A percentile compares a stretch with the other conserved stretches of the same genome.
These are phyloP conservation scores for Campylomormyrus tamandua DNA, from an alignment of 2,113 vertebrate species.

Conservation along the genomic window DNA sequence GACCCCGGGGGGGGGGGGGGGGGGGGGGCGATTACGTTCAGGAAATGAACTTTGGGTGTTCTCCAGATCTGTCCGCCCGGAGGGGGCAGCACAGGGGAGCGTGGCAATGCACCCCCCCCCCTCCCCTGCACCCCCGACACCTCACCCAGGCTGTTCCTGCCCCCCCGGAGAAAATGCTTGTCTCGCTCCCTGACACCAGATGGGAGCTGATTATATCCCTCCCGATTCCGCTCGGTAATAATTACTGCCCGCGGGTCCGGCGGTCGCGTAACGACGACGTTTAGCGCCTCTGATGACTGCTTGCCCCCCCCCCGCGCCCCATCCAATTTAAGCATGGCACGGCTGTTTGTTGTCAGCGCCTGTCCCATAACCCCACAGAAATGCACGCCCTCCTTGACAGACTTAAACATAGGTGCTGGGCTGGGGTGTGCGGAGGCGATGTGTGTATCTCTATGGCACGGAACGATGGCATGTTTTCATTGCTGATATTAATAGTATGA, in stretches of 20 bases:
- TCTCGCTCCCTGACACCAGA: conserved; percentile 35
- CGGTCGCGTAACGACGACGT: conserved; percentile 51
- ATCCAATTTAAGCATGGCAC: conserved; percentile 35
- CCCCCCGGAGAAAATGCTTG: conserved; percentile 30
- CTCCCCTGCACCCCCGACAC: background rate
- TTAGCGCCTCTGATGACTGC: conserved; percentile 43
- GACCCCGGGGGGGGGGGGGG: conserved; percentile 25
- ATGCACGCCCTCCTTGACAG: conserved; percentile 29
- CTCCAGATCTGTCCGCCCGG: background rate
- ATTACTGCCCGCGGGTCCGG: conserved; percentile 44
- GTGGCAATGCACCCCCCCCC: background rate
- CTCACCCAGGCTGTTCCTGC: conserved; percentile 8
- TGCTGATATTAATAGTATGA: conserved; percentile 37
- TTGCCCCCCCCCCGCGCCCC: conserved; percentile 2
- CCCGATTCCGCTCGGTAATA: conserved; percentile 44
- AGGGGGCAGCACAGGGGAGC: background rate
- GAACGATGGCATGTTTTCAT: conserved; percentile 31
- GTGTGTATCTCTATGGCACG: conserved; percentile 13
- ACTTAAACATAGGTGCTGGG: conserved; percentile 38
- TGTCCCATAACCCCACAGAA: conserved; percentile 35
- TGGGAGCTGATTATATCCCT: conserved; percentile 50
- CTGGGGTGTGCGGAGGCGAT: conserved; percentile 18
- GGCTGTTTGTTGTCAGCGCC: conserved; percentile 32
- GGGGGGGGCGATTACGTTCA: background rate
- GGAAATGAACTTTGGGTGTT: background rate